Evolutionary conservation across 2,888 invertebrate genomes (phyloP), one percentile per base, ranked within the genome.

Genomic region (Myopa tessellatipennis): DNA sequence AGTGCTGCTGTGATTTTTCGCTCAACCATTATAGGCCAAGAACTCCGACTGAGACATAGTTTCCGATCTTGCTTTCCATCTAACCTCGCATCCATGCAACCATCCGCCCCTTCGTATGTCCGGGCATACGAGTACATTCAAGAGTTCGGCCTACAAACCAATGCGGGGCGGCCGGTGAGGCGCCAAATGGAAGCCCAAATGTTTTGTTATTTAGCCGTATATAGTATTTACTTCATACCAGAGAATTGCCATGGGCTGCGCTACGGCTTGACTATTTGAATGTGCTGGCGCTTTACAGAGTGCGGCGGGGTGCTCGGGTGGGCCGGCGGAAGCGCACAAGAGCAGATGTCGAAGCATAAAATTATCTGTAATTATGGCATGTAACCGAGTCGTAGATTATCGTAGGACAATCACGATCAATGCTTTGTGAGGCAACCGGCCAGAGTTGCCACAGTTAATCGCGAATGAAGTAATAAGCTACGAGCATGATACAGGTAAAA

Each of bases 121-220:
- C n/a, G 73, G 18, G 38, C 50, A 74, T 74, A 18, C 63, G 26
- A 26, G 26, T 55, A 12, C 58, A 16, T 50, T 65, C 34, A 52
- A n/a, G 34, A 52, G 38, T 58, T 63, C 16, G 50, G 61, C 18
- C 60, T 36, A 18, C 63, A 65, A 45, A 52, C 16, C 50, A 40
- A 38, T 8, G 26, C 70, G 61, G 61, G 8, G 26, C 70, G 61
- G 61, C 45, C 5, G 72, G 16, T 26, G n/a, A 12, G 61, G 60
- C 72, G 60, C 61, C 52, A 16, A 18, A 16, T 63, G 16, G 63
- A 74, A 63, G 50, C 34, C 26, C 67, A 34, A 73, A 73, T 45
- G 61, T 70, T 65, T 78, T 34, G 78, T 78, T 67, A 78, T 78
- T 78, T 71, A 78, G 74, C 74, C 68, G 74, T 70, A n/a, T n/a